A percentile compares a stretch with the other conserved stretches of the same genome.
These are phyloP conservation scores for Phasianus colchicus DNA, from an alignment of 2,113 vertebrate genomes.

Conservation along the genomic window DNA sequence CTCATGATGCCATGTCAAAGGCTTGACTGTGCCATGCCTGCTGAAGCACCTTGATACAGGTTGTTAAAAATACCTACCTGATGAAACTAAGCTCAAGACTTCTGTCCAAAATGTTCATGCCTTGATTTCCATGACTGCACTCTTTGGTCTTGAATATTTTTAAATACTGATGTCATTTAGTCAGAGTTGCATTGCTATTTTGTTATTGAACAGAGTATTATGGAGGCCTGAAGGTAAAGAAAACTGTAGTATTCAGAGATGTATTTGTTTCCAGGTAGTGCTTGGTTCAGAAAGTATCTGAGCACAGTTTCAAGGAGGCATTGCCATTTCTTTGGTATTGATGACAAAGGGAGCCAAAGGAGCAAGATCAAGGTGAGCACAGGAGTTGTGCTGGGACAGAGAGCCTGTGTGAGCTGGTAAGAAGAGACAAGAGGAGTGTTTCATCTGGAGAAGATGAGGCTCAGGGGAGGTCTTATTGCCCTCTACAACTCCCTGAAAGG, in stretches of 20 bases:
- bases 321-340: neutral
- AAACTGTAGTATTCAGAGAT: neutral
- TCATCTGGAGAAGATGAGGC: too few species aligned
- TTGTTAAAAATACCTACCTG: neutral
- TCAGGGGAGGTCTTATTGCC: too few species aligned
- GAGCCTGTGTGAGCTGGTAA: neutral
- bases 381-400: neutral
- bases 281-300: neutral
- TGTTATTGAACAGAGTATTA: neutral
- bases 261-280: neutral
- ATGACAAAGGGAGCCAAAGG: neutral
- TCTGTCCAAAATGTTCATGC: neutral
- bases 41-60: fast-evolving
- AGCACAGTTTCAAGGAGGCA: fast-evolving
- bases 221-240: neutral
- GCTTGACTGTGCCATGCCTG: neutral
- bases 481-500: too few species aligned
- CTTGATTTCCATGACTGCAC: fast-evolving
- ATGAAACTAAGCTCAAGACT: neutral
- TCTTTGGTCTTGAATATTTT: neutral
- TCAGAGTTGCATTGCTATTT: neutral
- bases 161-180: neutral
- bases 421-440: neutral
- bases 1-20: neutral
- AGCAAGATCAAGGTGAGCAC: neutral